phyloP scores from a whole-genome alignment of 2,888 invertebrate genomes.

The Oscheius sp. region DNA sequence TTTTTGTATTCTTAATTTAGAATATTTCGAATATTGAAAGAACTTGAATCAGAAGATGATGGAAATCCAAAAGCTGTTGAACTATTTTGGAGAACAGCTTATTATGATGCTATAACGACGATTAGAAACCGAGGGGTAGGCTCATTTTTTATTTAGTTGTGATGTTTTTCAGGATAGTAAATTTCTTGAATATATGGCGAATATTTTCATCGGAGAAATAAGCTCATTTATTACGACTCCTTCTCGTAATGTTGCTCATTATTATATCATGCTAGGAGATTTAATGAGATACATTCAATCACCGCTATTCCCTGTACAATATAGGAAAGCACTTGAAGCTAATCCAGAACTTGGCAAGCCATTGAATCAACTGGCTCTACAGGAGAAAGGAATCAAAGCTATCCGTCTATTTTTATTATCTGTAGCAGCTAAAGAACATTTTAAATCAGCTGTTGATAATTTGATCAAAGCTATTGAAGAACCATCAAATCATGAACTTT shows the following conservation, averaged over 20 bases:
- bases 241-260: slow-evolving; percentile 26
- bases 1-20: not conserved
- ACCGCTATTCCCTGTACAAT: not conserved
- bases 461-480: slow-evolving; percentile 14
- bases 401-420: slow-evolving; percentile 26
- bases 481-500: not conserved
- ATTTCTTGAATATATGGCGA: slow-evolving; percentile 18
- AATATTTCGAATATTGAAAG: slow-evolving; percentile 18
- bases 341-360: slow-evolving; percentile 36
- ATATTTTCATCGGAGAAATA: slow-evolving; percentile 34
- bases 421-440: slow-evolving; percentile 12
- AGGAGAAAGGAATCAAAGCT: slow-evolving; percentile 16
- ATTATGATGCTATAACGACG: slow-evolving; percentile 27
- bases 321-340: slow-evolving; percentile 26
- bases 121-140: slow-evolving; percentile 8
- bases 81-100: slow-evolving; percentile 37
- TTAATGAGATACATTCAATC: slow-evolving; percentile 30
- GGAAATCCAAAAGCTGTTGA: slow-evolving; percentile 26
- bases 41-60: slow-evolving; percentile 13
- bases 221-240: not conserved
- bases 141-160: not conserved
- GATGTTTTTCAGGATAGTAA: not conserved
- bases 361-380: slow-evolving; percentile 38
- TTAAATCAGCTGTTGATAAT: slow-evolving; percentile 18
- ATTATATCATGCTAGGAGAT: slow-evolving; percentile 37